Conservation (phyloP, 1,140 invertebrate species). For the Laodelphax striatellus region DNA sequence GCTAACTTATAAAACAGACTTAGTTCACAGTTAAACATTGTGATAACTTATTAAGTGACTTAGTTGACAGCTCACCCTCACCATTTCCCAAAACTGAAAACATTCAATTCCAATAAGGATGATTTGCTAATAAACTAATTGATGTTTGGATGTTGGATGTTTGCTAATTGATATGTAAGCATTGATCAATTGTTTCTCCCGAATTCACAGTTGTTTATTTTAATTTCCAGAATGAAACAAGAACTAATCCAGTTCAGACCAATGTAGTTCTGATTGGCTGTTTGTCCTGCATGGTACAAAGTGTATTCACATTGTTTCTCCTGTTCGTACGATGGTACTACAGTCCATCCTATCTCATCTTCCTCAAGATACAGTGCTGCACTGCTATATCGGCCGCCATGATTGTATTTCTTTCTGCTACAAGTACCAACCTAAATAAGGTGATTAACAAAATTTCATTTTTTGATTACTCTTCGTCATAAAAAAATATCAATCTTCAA, state of each 20-base stretch:
- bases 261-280: constrained; percentile 42
- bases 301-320: constrained; percentile 39
- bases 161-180: too few species aligned
- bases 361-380: constrained; percentile 54
- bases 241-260: not conserved
- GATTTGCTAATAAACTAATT: too few species aligned
- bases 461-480: not conserved
- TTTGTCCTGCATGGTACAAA: constrained; percentile 43
- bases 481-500: too few species aligned
- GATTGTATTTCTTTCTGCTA: constrained; percentile 44
- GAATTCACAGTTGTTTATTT: not conserved
- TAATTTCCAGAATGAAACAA: constrained; percentile 4
- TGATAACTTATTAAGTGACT: too few species aligned
- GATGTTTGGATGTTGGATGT: too few species aligned
- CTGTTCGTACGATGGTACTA: constrained; percentile 44
- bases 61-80: too few species aligned
- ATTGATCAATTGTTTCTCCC: too few species aligned
- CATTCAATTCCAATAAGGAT: too few species aligned
- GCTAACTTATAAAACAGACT: too few species aligned
- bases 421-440: constrained; percentile 7
- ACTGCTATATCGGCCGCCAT: constrained; percentile 44
- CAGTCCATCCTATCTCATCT: constrained; percentile 46
- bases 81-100: too few species aligned
- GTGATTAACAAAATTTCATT: not conserved
- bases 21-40: too few species aligned